Evolutionary conservation across 2,113 vertebrate species (phyloP), one percentile per base, ranked within the genome.

Genomic region (Calypte anna): DNA sequence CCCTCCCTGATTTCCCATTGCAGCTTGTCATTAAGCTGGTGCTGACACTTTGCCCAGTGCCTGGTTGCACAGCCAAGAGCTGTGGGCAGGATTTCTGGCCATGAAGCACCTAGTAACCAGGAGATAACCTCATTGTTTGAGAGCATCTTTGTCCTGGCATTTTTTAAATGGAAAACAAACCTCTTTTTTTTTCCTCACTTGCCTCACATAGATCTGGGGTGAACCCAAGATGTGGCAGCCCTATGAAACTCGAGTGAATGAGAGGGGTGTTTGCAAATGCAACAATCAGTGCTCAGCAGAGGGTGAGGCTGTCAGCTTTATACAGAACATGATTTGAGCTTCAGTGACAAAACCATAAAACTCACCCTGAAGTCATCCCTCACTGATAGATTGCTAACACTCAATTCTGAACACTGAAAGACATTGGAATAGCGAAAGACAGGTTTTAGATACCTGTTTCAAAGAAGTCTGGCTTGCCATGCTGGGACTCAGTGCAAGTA

Each of bases 21-120:
- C 82, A 94, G 66, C n/a, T 86, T 63, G 40, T 90, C 72, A 83
- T 90, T 84, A 88, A 95, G 59, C 91, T 51, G 64, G 17, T 72
- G 68, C 91, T 88, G 89, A 91, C 75, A 77, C 43, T 30, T 85
- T 88, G 79, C 62, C 85, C 20, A 3, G 76, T 86, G 79, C 82
- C 58, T 72, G 0, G 50, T 68, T 86, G 40, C 74, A 70, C 14
- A 78, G 90, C 62, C 54, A 57, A 33, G 36, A 88, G 76, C 92
- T 7, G 10, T 53, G 62, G 46, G 80, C 86, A 75, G 73, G 38
- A 75, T 46, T 94, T 86, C 75, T 81, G 92, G 79, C 89, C 62
- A 25, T 14, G 54, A 54, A 82, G 24, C 50, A 58, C 51, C 58
- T 75, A 36, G 14, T 22, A 54, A 79, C 80, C 80, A 72, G 43